Percentiles rank a stretch among this genome's conserved stretches.
Conservation (phyloP, 2,888 invertebrate genomes). For the Chelonus formosanus region DNA sequence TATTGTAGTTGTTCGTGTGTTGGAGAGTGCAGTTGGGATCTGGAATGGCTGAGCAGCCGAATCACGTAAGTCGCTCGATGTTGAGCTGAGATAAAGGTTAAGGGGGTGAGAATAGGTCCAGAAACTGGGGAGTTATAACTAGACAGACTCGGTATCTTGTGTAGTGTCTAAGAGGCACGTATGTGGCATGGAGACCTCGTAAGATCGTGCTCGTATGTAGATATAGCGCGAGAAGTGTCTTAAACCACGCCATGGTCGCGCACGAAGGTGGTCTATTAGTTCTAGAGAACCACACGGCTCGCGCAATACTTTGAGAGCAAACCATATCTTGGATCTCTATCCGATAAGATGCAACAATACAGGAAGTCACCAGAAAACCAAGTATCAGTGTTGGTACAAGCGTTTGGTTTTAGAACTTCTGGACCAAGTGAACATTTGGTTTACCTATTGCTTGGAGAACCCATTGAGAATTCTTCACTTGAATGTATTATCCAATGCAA, state of each 20-base stretch:
- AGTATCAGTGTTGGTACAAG: constrained; percentile 49
- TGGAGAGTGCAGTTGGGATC: no score
- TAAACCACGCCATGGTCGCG: constrained; percentile 49
- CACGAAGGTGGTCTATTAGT: constrained; percentile 62
- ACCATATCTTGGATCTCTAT: constrained; percentile 56
- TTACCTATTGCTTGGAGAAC: background rate
- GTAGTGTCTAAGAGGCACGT: constrained; percentile 28
- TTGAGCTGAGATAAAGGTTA: no score
- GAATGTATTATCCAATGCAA: constrained; percentile 24
- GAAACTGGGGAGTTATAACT: constrained; percentile 3
- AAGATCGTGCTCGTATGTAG: constrained; percentile 57
- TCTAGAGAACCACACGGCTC: constrained; percentile 39
- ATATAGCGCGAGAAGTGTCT: constrained; percentile 51
- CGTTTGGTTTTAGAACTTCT: constrained; percentile 52
- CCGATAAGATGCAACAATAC: constrained; percentile 61
- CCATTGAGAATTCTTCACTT: background rate
- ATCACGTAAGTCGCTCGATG: no score
- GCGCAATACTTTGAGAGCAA: constrained; percentile 36
- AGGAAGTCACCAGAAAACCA: constrained; percentile 52
- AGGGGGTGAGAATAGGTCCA: background rate
- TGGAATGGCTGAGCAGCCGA: no score
- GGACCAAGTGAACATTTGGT: background rate
- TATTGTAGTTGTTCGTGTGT: no score
- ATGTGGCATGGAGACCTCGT: constrained; percentile 44
- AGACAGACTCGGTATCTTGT: constrained; percentile 12